Percentiles rank a stretch among this genome's conserved stretches.
Conservation (phyloP, 2,113 vertebrate genomes). For the Hippoglossus stenolepis region DNA sequence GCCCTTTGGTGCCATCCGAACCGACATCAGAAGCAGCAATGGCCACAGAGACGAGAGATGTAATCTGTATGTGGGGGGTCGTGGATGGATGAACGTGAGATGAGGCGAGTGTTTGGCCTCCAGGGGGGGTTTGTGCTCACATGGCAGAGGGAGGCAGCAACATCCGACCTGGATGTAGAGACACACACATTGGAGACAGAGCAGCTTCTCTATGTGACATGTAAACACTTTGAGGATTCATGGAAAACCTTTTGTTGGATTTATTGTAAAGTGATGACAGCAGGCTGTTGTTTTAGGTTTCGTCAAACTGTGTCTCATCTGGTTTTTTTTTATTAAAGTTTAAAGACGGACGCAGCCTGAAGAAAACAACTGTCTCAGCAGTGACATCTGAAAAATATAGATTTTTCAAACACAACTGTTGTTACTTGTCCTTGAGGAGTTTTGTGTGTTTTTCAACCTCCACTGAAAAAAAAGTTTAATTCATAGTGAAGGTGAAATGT, state of each 20-base stretch:
- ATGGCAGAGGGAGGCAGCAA: neutral
- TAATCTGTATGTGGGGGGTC: conserved; percentile 59
- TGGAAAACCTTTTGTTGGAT: neutral
- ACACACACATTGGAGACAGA: conserved; percentile 5
- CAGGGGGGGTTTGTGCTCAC: conserved; percentile 54
- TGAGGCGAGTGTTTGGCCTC: conserved; percentile 55
- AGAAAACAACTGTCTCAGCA: conserved; percentile 2
- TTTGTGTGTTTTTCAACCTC: neutral
- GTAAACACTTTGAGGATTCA: neutral
- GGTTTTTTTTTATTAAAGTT: conserved; percentile 4
- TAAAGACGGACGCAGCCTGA: conserved; percentile 11
- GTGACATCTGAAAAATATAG: neutral
- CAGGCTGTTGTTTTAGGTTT: neutral
- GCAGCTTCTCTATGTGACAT: neutral
- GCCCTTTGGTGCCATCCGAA: conserved; percentile 16
- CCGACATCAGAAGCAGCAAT: conserved; percentile 26
- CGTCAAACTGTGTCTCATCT: neutral
- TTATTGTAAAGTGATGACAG: conserved; percentile 3
- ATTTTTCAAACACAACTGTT: too few species aligned
- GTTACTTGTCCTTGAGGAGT: conserved; percentile 33
- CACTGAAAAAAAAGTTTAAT: too few species aligned
- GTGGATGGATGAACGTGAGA: conserved; percentile 66
- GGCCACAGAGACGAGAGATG: conserved; percentile 37
- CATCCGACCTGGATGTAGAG: conserved; percentile 36
- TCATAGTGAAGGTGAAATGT: conserved; percentile 44